Evolutionary conservation across 1,140 invertebrate species (phyloP).

Genomic region (Rhopalosiphum maidis): DNA sequence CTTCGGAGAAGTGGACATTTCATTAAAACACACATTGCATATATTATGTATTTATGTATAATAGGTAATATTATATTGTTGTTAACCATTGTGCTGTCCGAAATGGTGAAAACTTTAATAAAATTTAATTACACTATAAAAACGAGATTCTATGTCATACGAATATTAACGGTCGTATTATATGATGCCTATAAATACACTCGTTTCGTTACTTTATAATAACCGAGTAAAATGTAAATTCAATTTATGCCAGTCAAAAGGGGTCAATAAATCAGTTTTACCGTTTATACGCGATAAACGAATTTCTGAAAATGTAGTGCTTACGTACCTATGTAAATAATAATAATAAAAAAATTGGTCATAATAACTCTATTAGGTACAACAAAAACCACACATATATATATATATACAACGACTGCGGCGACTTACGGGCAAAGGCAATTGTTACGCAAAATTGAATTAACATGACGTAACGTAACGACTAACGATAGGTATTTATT

Average conservation of each 20-base stretch:
- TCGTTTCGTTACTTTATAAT: not conserved
- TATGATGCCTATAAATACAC: not conserved
- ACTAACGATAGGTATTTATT: not conserved
- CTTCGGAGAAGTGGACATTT: not conserved
- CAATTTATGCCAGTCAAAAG: not conserved
- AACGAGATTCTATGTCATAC: not conserved
- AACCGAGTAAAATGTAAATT: not conserved
- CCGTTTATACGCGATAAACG: not conserved
- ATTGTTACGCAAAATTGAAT: not conserved
- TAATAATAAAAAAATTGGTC: not conserved
- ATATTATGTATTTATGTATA: too few species aligned
- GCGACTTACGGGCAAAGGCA: not conserved
- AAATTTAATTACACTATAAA: not conserved
- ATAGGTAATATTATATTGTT: not conserved
- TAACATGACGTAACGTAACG: not conserved
- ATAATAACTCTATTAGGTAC: not conserved
- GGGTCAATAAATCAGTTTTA: not conserved
- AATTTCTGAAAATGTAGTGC: not conserved
- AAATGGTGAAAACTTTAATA: not conserved
- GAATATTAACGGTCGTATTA: not conserved
- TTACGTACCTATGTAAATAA: not conserved
- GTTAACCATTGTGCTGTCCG: not conserved
- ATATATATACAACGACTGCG: not conserved
- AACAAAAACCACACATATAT: not conserved
- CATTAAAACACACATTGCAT: not conserved